Base-by-base conservation (phyloP, 1,140 invertebrate species). In the Prorops nasuta region DNA sequence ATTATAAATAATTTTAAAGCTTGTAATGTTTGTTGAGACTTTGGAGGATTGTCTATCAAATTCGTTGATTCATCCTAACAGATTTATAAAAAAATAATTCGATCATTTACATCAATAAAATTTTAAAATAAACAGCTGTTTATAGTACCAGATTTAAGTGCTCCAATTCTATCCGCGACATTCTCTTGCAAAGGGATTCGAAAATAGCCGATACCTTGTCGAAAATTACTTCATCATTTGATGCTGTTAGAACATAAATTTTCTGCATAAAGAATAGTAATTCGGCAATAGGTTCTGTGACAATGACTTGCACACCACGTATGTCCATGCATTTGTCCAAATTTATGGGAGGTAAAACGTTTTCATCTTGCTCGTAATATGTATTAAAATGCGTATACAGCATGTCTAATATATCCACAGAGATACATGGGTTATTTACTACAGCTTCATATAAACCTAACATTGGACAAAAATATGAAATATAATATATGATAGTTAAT, bases 321-420 rank as follows among this genome's bases (percentile, higher is more conserved):
- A 67, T 24, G n/a, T 67, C 56, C 2, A 74, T 65, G 43, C 80
- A 82, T 14, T 81, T 71, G 1, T 81, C 74, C 8, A 81, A 63
- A 16, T 73, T 52, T 17, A 83, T 4, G 0, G 74, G 69, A 4
- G 64, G 60, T 0, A 69, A 32, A 1, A 72, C 44, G 12, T 71
- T 53, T 36, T 74, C 66, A 9, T 76, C 69, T 0, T 68, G 51
- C 44, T 78, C 65, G 1, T 80, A 61, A 40, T 77, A 83, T 2
- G 72, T 69, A 22, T 54, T 65, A 1, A 83, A 70, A 28, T 81
- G 80, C 0, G 77, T 74, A n/a, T 80, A 42, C 4, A 83, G 49
- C 48, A 81, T 63, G 35, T 82, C 79, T 14, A 80, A 47, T 3
- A 82, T 58, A 2, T 70, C 50, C 28, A 80, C 79, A 7, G 76